Percentiles rank a stretch among this genome's conserved stretches.
These are phyloP conservation scores for Lasioglossum baleicum DNA, from an alignment of 1,140 invertebrate genomes.

Conservation along the genomic window DNA sequence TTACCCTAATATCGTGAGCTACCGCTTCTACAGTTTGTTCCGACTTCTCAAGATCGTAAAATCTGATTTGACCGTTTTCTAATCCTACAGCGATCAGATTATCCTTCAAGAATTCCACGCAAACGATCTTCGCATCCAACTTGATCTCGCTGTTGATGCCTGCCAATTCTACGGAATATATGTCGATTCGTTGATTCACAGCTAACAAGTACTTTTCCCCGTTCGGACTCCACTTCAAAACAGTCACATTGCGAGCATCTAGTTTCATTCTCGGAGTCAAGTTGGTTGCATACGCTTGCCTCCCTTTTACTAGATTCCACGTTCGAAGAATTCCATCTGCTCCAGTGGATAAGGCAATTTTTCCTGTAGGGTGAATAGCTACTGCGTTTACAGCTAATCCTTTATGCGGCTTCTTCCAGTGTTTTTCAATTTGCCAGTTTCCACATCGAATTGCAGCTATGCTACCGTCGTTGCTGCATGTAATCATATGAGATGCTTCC, in stretches of 20 bases:
- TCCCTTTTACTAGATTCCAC: conserved; percentile 96
- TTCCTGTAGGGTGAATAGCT: conserved; percentile 92
- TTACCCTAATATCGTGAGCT: conserved; percentile 85
- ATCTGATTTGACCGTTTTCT: conserved; percentile 85
- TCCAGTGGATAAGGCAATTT: conserved; percentile 92
- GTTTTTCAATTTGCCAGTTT: conserved; percentile 91
- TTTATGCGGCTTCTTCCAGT: conserved; percentile 87
- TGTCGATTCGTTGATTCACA: conserved; percentile 85
- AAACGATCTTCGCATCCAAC: conserved; percentile 83
- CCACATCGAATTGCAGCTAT: conserved; percentile 90
- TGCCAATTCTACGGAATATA: conserved; percentile 89
- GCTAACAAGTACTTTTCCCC: conserved; percentile 88
- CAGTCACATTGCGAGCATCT: conserved; percentile 78
- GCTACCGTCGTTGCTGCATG: conserved; percentile 90
- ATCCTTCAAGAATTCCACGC: conserved; percentile 83
- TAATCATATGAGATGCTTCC: conserved; percentile 88
- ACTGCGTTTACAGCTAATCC: conserved; percentile 85
- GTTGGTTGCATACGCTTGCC: conserved; percentile 93
- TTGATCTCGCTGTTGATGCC: conserved; percentile 82
- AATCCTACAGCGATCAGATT: conserved; percentile 84
- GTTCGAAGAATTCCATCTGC: conserved; percentile 91
- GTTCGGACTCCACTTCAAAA: conserved; percentile 84
- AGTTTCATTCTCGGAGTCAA: conserved; percentile 83
- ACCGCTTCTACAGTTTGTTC: conserved; percentile 78
- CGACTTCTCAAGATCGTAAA: conserved; percentile 81